phyloP scores from a whole-genome alignment of 2,888 invertebrate genomes.

The Erebia aethiops region DNA sequence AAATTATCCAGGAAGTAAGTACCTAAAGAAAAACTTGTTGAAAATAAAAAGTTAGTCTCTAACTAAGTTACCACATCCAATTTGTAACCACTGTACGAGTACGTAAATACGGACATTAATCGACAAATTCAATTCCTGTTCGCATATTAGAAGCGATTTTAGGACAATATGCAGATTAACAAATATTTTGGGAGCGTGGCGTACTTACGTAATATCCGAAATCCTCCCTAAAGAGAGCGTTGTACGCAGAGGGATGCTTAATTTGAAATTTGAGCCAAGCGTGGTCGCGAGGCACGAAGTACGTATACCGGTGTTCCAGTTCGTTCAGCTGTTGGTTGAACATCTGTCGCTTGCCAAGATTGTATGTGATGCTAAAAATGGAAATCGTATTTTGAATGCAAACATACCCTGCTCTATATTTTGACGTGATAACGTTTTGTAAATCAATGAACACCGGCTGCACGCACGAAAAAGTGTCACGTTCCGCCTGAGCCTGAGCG shows the following conservation, averaged over 20 bases:
- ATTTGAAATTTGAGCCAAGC: conserved; percentile 93
- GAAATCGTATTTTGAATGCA: conserved; percentile 30
- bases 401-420: neutral
- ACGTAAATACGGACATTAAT: too few species aligned
- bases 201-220: conserved; percentile 89
- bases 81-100: too few species aligned
- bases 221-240: conserved; percentile 91
- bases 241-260: conserved; percentile 90
- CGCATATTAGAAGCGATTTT: neutral
- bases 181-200: neutral
- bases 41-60: too few species aligned
- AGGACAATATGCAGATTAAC: neutral
- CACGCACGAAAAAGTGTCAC: too few species aligned
- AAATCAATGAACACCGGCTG: too few species aligned
- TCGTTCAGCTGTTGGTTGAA: conserved; percentile 92
- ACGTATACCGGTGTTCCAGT: conserved; percentile 91
- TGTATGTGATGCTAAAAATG: conserved; percentile 87
- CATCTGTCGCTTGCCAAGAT: conserved; percentile 87
- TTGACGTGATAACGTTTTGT: too few species aligned
- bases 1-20: too few species aligned
- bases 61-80: too few species aligned
- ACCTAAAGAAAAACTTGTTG: too few species aligned
- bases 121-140: neutral
- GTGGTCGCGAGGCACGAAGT: conserved; percentile 94
- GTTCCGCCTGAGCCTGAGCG: too few species aligned